These are phyloP conservation scores for Sturnira hondurensis DNA, from an alignment of 2,113 vertebrate species.

Conservation along the genomic window DNA sequence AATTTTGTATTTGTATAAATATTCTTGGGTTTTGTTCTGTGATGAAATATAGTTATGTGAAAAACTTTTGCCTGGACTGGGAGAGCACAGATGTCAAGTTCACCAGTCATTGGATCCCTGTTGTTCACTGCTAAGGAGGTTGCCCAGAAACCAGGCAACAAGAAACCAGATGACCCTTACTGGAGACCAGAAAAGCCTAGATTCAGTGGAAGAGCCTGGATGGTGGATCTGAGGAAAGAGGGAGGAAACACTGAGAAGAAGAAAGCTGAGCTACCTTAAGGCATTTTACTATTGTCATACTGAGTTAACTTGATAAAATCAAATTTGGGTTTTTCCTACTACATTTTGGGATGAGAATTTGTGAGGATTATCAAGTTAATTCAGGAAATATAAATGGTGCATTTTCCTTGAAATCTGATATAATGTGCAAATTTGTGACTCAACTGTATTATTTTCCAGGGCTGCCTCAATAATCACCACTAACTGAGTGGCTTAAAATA, in stretches of 20 bases:
- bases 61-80: neutral
- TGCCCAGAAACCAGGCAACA: neutral
- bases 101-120: neutral
- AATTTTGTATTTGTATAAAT: neutral
- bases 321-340: neutral
- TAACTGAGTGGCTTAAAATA: neutral
- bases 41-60: neutral
- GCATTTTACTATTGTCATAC: neutral
- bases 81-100: neutral
- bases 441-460: neutral
- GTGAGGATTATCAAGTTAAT: neutral
- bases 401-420: constrained; percentile 1
- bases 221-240: neutral
- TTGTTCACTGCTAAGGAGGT: neutral
- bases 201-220: neutral
- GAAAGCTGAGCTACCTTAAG: neutral
- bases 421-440: neutral
- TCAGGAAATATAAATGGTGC: neutral
- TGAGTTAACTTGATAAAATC: neutral
- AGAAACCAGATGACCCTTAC: neutral
- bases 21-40: neutral
- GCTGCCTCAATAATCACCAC: neutral
- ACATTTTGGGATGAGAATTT: neutral
- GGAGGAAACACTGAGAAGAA: neutral
- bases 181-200: neutral